phyloP scores from a whole-genome alignment of 2,888 invertebrate genomes.

The Parnassius mnemosyne region DNA sequence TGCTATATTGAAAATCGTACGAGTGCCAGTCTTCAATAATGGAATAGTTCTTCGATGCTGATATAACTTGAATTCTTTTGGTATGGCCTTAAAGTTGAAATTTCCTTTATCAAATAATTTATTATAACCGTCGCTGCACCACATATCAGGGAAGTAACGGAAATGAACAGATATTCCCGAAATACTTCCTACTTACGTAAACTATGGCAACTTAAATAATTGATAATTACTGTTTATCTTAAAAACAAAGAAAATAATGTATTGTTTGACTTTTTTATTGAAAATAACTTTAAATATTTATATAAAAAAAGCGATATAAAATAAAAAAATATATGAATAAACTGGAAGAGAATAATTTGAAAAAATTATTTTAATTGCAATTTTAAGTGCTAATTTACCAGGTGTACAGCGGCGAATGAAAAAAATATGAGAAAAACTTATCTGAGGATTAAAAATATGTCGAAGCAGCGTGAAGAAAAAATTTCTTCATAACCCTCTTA shows the following conservation, averaged over 20 bases:
- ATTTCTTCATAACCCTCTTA: too few species aligned
- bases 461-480: too few species aligned
- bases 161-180: constrained; percentile 16
- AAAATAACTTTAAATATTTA: too few species aligned
- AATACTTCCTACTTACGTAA: constrained; percentile 6
- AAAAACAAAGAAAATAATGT: too few species aligned
- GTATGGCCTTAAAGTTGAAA: neutral
- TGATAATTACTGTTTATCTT: too few species aligned
- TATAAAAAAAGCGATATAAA: too few species aligned
- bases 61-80: constrained; percentile 1
- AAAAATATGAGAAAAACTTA: too few species aligned
- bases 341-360: neutral
- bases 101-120: neutral
- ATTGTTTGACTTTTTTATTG: too few species aligned
- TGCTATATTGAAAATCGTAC: constrained; percentile 24
- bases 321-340: neutral
- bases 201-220: constrained; percentile 9
- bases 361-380: too few species aligned
- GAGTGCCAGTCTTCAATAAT: constrained; percentile 23
- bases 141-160: constrained; percentile 6
- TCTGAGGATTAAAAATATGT: too few species aligned
- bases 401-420: too few species aligned
- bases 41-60: neutral
- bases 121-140: constrained; percentile 17
- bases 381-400: too few species aligned